Conservation (phyloP, 1,140 invertebrate genomes). For the Anoplophora glabripennis region DNA sequence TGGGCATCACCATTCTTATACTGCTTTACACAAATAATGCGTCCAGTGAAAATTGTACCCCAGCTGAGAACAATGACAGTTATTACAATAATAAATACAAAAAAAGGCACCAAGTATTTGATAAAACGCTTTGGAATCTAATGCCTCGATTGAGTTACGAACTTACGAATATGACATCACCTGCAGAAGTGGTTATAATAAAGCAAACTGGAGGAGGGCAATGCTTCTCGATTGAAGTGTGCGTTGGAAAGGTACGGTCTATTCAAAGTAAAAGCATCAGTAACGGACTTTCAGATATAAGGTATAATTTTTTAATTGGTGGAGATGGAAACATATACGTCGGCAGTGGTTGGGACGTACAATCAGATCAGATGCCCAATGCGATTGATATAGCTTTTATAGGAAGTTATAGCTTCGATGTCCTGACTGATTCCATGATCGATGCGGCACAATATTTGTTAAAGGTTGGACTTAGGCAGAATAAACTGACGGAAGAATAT, state of each 20-base stretch:
- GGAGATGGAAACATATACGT: slow-evolving; percentile 64
- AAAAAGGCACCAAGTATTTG: neutral
- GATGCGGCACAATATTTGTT: slow-evolving; percentile 7
- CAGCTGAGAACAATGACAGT: neutral
- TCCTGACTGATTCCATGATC: slow-evolving; percentile 43
- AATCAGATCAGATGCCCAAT: slow-evolving; percentile 54
- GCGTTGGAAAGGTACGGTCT: slow-evolving; percentile 46
- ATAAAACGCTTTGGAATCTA: slow-evolving; percentile 26
- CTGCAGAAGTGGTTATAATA: slow-evolving; percentile 49
- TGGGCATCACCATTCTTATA: neutral
- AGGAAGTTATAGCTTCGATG: slow-evolving; percentile 49
- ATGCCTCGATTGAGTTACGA: neutral
- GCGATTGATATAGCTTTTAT: slow-evolving; percentile 52
- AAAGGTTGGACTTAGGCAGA: neutral
- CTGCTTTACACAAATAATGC: neutral
- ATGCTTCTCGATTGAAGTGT: slow-evolving; percentile 39
- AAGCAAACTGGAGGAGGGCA: slow-evolving; percentile 49
- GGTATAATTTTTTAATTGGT: slow-evolving; percentile 67
- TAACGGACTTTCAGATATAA: slow-evolving; percentile 47
- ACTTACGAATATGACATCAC: slow-evolving; percentile 13
- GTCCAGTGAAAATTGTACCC: too few relatives aligned
- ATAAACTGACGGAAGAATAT: slow-evolving; percentile 42
- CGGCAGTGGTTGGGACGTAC: slow-evolving; percentile 59
- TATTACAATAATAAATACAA: neutral
- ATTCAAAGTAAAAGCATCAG: slow-evolving; percentile 47